Conservation (phyloP, 2,797 vertebrate genomes). For the Halcyon leucocephala region DNA sequence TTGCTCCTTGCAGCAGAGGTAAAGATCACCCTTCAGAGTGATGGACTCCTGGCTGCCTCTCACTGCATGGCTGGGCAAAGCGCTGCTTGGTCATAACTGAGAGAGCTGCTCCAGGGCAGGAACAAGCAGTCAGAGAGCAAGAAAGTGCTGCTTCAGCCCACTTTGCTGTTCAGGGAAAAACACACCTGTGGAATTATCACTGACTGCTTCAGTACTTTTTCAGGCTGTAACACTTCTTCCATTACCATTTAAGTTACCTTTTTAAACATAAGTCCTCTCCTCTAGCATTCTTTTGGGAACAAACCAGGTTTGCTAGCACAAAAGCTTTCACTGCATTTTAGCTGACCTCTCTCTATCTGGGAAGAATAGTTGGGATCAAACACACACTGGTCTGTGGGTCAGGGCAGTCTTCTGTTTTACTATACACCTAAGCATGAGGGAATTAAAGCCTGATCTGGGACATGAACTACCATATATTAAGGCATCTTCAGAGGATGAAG, state of each 20-base stretch:
- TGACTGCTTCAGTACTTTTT: background rate
- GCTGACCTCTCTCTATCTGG: background rate
- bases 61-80: background rate
- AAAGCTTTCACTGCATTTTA: background rate
- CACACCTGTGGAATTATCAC: background rate
- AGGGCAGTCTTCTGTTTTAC: background rate
- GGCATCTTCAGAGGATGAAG: background rate
- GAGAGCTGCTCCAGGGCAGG: background rate
- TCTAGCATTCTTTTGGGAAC: background rate
- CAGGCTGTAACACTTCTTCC: background rate
- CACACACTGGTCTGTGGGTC: background rate
- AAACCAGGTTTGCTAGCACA: background rate
- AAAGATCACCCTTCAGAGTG: fast-evolving
- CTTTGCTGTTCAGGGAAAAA: background rate
- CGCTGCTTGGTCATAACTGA: background rate
- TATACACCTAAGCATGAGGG: fast-evolving
- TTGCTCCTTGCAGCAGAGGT: background rate
- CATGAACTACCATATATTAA: background rate
- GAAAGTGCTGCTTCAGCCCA: background rate
- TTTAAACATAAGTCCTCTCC: background rate
- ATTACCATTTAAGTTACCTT: background rate
- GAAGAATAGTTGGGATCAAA: background rate
- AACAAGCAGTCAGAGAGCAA: background rate
- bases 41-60: background rate
- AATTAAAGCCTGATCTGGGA: background rate